These are phyloP conservation scores for Drosophila trapezifrons DNA, from an alignment of 1,140 invertebrate genomes.

Conservation along the genomic window DNA sequence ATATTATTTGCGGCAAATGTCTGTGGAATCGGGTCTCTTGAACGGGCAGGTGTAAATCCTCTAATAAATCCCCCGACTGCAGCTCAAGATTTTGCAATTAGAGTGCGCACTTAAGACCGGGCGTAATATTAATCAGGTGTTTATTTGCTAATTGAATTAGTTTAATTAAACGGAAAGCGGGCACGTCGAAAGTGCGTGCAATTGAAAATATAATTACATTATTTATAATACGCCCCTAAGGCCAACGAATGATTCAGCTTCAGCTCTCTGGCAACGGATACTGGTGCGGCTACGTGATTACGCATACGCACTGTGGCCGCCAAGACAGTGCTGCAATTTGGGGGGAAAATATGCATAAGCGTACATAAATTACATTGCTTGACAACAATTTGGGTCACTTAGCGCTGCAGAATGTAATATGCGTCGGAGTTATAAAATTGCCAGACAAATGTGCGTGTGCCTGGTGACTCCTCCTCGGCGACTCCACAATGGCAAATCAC, in stretches of 20 bases:
- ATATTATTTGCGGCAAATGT: slow-evolving; percentile 65
- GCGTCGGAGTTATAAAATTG: slow-evolving; percentile 68
- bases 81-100: slow-evolving; percentile 39
- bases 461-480: slow-evolving; percentile 34
- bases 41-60: slow-evolving; percentile 15
- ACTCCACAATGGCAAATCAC: slow-evolving; percentile 66
- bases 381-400: slow-evolving; percentile 75
- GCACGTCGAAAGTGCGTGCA: slow-evolving; percentile 41
- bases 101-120: slow-evolving; percentile 3
- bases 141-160: slow-evolving; percentile 67
- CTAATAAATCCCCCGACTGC: slow-evolving; percentile 22
- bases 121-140: slow-evolving; percentile 59
- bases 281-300: slow-evolving; percentile 26
- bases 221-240: slow-evolving; percentile 52
- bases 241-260: slow-evolving; percentile 49
- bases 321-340: slow-evolving; percentile 19
- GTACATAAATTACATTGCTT: slow-evolving; percentile 47
- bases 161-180: slow-evolving; percentile 76
- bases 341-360: slow-evolving; percentile 7
- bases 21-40: slow-evolving; percentile 37
- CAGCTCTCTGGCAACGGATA: slow-evolving; percentile 24
- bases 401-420: slow-evolving; percentile 72
- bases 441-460: slow-evolving; percentile 55
- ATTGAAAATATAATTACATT: slow-evolving; percentile 75
- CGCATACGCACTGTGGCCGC: slow-evolving; percentile 64